phyloP scores from a whole-genome alignment of 2,113 vertebrate genomes.

The Microtus ochrogaster region DNA sequence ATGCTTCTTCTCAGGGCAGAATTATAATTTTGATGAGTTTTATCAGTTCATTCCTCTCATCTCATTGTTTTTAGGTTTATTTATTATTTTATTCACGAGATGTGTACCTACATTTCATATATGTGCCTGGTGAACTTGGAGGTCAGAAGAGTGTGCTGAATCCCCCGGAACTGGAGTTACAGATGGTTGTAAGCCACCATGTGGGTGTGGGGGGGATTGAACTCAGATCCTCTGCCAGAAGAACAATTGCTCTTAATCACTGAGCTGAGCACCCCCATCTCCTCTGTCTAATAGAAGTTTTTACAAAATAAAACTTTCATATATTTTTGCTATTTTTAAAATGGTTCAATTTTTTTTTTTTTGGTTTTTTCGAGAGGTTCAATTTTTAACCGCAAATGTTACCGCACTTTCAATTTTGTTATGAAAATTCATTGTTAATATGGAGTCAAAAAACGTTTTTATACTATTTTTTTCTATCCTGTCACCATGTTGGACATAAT shows the following conservation, averaged over 20 bases:
- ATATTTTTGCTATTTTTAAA: background rate
- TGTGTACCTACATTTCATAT: background rate
- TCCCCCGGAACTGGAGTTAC: background rate
- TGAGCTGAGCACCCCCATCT: too few relatives aligned
- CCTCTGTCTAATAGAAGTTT: background rate
- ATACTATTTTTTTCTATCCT: background rate
- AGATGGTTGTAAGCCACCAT: background rate
- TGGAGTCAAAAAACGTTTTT: background rate
- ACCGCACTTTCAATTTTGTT: background rate
- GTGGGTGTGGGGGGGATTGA: background rate
- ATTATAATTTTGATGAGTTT: background rate
- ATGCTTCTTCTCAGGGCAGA: background rate
- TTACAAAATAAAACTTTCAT: background rate
- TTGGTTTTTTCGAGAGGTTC: too few relatives aligned
- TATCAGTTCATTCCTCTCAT: background rate
- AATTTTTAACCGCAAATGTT: background rate
- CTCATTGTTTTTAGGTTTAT: background rate
- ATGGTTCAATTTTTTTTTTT: background rate
- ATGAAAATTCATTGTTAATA: background rate
- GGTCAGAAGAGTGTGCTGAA: background rate
- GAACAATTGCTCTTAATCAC: too few relatives aligned
- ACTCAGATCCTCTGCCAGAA: background rate
- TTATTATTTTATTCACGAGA: background rate
- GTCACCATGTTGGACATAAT: background rate
- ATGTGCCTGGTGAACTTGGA: background rate